Evolutionary conservation across 2,888 invertebrate species (phyloP).

Genomic region (Ypsolopha sequella): DNA sequence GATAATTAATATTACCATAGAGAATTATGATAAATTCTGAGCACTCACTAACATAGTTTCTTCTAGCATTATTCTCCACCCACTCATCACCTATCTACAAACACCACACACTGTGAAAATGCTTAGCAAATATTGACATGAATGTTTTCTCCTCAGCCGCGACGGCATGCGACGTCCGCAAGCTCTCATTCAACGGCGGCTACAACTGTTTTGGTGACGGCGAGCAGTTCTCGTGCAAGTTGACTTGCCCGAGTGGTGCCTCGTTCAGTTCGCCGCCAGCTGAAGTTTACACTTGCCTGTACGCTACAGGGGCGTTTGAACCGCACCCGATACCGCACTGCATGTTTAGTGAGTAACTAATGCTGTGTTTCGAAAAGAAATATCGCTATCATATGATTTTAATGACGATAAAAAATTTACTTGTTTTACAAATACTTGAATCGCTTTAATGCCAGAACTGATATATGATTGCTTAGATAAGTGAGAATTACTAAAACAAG

Average conservation of each 20-base stretch:
- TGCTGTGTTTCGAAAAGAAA: too few relatives aligned
- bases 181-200: constrained; percentile 81
- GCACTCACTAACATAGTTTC: too few relatives aligned
- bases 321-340: constrained; percentile 83
- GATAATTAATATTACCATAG: too few relatives aligned
- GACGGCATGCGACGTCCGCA: constrained; percentile 71
- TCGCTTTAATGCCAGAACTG: too few relatives aligned
- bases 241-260: constrained; percentile 77
- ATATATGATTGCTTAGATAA: too few relatives aligned
- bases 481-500: too few relatives aligned
- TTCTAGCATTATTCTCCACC: neutral
- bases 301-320: constrained; percentile 73
- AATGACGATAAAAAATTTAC: too few relatives aligned
- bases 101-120: too few relatives aligned
- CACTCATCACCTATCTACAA: neutral
- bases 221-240: constrained; percentile 72
- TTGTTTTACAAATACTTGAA: too few relatives aligned
- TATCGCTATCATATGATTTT: too few relatives aligned
- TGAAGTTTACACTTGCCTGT: constrained; percentile 74
- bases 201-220: constrained; percentile 77
- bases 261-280: constrained; percentile 73
- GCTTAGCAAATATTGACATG: too few relatives aligned
- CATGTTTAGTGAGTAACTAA: constrained; percentile 64
- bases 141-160: constrained; percentile 52
- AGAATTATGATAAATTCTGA: too few relatives aligned